Base-by-base conservation (phyloP, 2,113 vertebrate genomes). In the Chaetodon trifascialis region DNA sequence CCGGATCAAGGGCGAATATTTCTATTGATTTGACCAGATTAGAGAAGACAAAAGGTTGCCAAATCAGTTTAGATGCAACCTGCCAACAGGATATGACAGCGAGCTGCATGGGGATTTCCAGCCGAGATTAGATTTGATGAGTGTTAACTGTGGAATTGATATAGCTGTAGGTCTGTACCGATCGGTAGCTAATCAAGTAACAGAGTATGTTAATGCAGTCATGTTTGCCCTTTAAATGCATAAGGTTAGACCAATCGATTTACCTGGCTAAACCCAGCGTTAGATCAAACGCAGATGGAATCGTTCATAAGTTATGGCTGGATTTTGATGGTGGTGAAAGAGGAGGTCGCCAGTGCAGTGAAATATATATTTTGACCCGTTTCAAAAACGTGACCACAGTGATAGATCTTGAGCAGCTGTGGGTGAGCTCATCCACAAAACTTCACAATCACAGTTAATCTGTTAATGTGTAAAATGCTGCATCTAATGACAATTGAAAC, bases 11-110 rank as follows among this genome's bases (percentile, higher is more conserved):
- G 91, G 87, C 80, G 38, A 88, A 93, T 78, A 86, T 90, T 87
- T 76, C 21, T 85, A 95, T 95, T 89, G 94, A 95, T 94, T 82
- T 70, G 75, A 67, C 78, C 82, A 93, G 93, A 95, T 95, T 94
- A 95, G 92, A 78, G 79, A 78, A 92, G 93, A 94, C 93, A 92
- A 93, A 95, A 94, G 86, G 88, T 91, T 90, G 84, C 88, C 75
- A 93, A 94, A 95, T 94, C 90, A 93, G 94, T 94, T 94, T 95
- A 94, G 89, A 88, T 73, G 82, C 85, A 85, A 83, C 72, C 82
- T 80, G 90, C 84, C 90, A 83, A 86, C 25, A 38, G 83, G 88
- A 93, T 93, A 94, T 94, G 93, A 94, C 94, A 90, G 83, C 47
- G 23, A 60, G 79, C 88, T 79, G 88, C 84, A 62, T 52, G 52